Conservation (phyloP, 2,888 invertebrate species). For the Entomobrya multifasciata region DNA sequence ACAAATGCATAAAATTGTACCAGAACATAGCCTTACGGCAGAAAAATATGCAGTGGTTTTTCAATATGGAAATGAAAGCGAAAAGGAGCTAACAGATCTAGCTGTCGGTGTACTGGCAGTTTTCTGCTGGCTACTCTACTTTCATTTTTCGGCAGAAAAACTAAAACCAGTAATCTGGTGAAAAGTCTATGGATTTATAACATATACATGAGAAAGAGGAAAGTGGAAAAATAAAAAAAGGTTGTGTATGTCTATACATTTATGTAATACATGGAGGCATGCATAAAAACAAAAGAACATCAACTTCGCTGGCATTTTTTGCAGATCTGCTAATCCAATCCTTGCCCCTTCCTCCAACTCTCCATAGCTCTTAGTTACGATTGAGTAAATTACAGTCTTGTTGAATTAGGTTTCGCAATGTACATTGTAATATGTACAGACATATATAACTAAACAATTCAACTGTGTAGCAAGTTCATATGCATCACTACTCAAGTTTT, state of each 20-base stretch:
- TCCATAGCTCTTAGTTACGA: conserved; percentile 56
- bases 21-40: conserved; percentile 12
- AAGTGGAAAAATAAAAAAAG: no score
- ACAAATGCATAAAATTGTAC: conserved; percentile 57
- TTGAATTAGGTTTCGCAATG: conserved; percentile 59
- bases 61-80: not conserved
- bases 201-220: no score
- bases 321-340: conserved; percentile 64
- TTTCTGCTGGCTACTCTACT: conserved; percentile 20
- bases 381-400: conserved; percentile 69
- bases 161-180: conserved; percentile 19
- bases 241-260: no score
- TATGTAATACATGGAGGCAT: not conserved
- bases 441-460: no score
- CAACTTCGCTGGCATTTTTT: conserved; percentile 28
- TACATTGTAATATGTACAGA: not conserved
- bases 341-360: conserved; percentile 30
- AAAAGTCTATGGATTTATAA: no score
- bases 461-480: no score
- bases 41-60: not conserved
- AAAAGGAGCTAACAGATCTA: conserved; percentile 13
- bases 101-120: not conserved
- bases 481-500: not conserved
- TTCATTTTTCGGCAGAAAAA: not conserved
- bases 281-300: conserved; percentile 18